These are phyloP conservation scores for Tonatia bakeri DNA, from an alignment of 2,113 vertebrate species.

Conservation along the genomic window DNA sequence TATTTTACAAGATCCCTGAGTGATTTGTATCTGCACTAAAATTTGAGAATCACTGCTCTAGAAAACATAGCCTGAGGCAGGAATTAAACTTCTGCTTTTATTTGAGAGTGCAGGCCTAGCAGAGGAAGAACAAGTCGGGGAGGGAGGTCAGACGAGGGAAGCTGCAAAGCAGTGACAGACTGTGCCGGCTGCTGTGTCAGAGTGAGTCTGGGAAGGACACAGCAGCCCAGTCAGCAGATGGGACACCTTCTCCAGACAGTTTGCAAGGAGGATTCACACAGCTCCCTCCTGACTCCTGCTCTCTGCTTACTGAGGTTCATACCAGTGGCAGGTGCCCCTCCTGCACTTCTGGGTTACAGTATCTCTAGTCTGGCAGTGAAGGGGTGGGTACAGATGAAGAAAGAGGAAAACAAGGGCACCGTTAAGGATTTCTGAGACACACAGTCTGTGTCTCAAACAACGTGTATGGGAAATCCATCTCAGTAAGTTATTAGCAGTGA, in stretches of 20 bases:
- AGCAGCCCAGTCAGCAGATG: not conserved
- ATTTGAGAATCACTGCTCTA: not conserved
- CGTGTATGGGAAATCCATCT: not conserved
- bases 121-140: not conserved
- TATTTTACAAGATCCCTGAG: not conserved
- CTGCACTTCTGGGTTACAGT: not conserved
- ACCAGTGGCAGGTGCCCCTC: not conserved
- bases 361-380: not conserved
- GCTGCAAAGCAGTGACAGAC: not conserved
- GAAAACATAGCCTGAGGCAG: conserved; percentile 8
- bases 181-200: too few relatives aligned
- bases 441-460: not conserved
- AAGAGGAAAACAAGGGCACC: not conserved
- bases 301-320: not conserved
- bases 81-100: not conserved
- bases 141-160: not conserved
- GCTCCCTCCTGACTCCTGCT: not conserved
- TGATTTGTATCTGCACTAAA: not conserved
- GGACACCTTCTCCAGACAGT: not conserved
- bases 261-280: not conserved
- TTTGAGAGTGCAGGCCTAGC: not conserved
- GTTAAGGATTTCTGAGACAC: not conserved
- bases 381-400: not conserved
- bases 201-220: not conserved
- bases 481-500: not conserved